These are phyloP conservation scores for Atrina japonica DNA, from an alignment of 2,888 invertebrate species.

Conservation along the genomic window DNA sequence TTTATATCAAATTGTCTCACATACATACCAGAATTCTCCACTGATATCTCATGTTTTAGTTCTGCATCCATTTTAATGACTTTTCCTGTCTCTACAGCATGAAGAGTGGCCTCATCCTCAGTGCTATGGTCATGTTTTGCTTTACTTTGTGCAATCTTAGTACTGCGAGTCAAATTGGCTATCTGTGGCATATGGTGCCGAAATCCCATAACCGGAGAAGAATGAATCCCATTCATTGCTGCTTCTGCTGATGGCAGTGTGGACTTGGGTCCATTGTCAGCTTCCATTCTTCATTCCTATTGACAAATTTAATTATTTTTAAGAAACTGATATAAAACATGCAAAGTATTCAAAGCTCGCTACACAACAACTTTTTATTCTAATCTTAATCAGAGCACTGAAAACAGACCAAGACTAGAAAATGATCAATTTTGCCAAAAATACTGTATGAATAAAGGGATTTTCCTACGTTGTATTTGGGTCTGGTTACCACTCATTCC, in stretches of 20 bases:
- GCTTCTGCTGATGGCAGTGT: conserved; percentile 11
- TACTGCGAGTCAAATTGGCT: conserved; percentile 64
- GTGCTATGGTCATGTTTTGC: conserved; percentile 49
- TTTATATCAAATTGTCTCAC: no score
- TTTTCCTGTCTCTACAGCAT: conserved; percentile 68
- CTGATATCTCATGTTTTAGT: conserved; percentile 47
- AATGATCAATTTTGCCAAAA: no score
- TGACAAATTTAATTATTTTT: no score
- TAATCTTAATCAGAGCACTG: no score
- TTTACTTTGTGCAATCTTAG: conserved; percentile 75
- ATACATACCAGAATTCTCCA: no score
- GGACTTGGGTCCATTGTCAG: not conserved
- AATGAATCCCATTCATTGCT: conserved; percentile 29
- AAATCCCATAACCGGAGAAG: conserved; percentile 47
- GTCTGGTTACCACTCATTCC: no score
- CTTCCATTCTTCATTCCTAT: conserved; percentile 1
- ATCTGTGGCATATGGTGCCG: conserved; percentile 73
- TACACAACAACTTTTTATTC: no score
- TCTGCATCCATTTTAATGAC: conserved; percentile 64
- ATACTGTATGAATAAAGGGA: no score
- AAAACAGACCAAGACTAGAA: no score
- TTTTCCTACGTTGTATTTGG: no score
- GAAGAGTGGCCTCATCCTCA: conserved; percentile 57
- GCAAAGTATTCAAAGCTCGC: no score
- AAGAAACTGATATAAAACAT: no score